A percentile compares a stretch with the other conserved stretches of the same genome.
Conservation (phyloP, 1,140 invertebrate genomes). For the Lordiphosa mommai region DNA sequence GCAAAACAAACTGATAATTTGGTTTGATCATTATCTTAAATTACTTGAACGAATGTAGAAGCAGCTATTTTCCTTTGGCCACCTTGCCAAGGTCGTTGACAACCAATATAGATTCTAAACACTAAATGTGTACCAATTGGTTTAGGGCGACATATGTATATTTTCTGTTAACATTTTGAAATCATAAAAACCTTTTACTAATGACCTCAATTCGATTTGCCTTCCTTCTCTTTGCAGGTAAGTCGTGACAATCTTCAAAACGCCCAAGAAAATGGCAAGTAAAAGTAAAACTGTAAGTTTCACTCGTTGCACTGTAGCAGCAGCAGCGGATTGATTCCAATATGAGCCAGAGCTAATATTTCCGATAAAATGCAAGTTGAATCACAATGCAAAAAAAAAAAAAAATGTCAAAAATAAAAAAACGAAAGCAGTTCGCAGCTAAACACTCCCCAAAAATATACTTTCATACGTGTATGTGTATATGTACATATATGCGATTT, state of each 20-base stretch:
- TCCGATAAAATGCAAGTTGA: conserved; percentile 52
- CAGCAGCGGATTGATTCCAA: conserved; percentile 35
- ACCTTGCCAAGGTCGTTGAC: too few species aligned
- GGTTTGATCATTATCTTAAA: too few species aligned
- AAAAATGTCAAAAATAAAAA: conserved; percentile 69
- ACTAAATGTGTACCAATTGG: too few species aligned
- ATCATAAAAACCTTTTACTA: conserved; percentile 53
- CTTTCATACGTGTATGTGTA: conserved; percentile 24
- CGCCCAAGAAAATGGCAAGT: conserved; percentile 34
- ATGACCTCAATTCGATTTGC: conserved; percentile 58
- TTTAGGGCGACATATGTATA: not conserved
- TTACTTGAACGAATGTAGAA: too few species aligned
- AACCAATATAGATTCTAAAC: too few species aligned
- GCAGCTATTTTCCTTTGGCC: too few species aligned
- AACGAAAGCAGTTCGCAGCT: conserved; percentile 45
- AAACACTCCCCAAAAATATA: conserved; percentile 26
- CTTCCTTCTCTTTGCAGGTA: conserved; percentile 70
- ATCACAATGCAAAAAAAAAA: conserved; percentile 48
- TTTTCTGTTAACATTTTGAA: not conserved
- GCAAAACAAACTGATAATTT: too few species aligned
- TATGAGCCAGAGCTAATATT: conserved; percentile 38
- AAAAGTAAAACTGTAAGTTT: conserved; percentile 52
- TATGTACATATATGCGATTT: conserved; percentile 23
- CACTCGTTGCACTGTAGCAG: conserved; percentile 45
- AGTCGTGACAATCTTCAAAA: conserved; percentile 59